Evolutionary conservation across 2,113 vertebrate genomes (phyloP), one percentile per base, ranked within the genome.

Genomic region (Podarcis muralis): DNA sequence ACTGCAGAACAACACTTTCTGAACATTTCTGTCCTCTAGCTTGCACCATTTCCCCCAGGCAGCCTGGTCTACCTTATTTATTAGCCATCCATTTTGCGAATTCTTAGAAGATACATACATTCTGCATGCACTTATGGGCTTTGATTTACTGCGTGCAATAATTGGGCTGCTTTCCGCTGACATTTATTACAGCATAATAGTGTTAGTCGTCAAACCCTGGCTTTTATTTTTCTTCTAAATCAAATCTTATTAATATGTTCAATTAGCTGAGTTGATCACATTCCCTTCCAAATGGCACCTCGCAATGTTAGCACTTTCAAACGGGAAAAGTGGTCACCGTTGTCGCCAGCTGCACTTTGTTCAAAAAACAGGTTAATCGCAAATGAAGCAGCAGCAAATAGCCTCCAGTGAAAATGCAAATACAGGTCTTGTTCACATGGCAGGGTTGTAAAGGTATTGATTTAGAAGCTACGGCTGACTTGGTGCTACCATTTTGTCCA

Each of bases 141-240:
- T 87, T 87, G 81, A 80, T 87, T 87, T 84, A 83, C 35, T 6
- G 35, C 35, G 18, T 72, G 20, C 80, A 83, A 78, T 90, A 82
- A 83, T 83, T 86, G 76, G 72, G 22, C 62, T 79, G 27, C 22
- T 90, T 80, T 79, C 75, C 3, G 57, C 48, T 84, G 83, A 48
- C 78, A 89, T 86, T 81, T 74, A 86, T 89, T 68, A 85, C n/a
- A 66, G 71, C 25, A 20, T 81, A 77, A 85, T 35, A 80, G 25
- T 69, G 66, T 89, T 89, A 80, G 48, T 85, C 88, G 85, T 74
- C 48, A 85, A 81, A 37, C 12, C 59, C 12, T 81, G 71, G 57
- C 23, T 89, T 85, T 81, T 76, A 85, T 81, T 85, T 74, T 53
- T 75, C 40, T 30, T 86, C 35, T 89, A 89, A 86, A 89, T 81